phyloP scores from a whole-genome alignment of 2,797 vertebrate species.

The Halcyon chelicuti region DNA sequence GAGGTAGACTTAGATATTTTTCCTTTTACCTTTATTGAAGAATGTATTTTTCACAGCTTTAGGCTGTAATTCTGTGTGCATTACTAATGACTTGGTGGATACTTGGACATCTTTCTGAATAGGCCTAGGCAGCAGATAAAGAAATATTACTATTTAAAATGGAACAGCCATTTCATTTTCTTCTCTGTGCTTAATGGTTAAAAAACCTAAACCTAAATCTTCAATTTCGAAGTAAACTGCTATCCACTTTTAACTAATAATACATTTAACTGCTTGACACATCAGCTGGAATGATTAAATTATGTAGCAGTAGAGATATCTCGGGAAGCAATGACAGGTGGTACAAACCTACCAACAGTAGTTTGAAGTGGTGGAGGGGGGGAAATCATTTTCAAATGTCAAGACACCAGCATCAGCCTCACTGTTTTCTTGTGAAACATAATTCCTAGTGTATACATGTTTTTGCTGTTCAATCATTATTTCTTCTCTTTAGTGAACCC shows the following conservation, averaged over 20 bases:
- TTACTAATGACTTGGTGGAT: not conserved
- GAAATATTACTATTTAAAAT: slow-evolving; percentile 29
- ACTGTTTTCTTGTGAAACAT: slow-evolving; percentile 14
- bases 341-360: slow-evolving; percentile 71
- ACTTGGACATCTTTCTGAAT: not conserved
- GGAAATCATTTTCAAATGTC: slow-evolving; percentile 55
- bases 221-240: slow-evolving; percentile 68
- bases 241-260: slow-evolving; percentile 74
- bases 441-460: not conserved
- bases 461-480: not conserved
- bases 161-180: not conserved
- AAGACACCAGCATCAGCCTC: slow-evolving; percentile 37
- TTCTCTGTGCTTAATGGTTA: slow-evolving; percentile 40
- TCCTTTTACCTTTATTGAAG: not conserved
- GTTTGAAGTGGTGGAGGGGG: not conserved
- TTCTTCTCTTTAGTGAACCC: not conserved
- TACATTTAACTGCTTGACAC: slow-evolving; percentile 72
- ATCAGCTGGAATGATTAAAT: slow-evolving; percentile 81
- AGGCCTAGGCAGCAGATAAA: not conserved
- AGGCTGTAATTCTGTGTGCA: not conserved
- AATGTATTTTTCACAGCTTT: not conserved
- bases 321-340: slow-evolving; percentile 69
- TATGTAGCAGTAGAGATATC: slow-evolving; percentile 69
- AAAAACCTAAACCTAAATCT: slow-evolving; percentile 46
- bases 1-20: not conserved